Evolutionary conservation across 2,888 invertebrate genomes (phyloP), one percentile per base, ranked within the genome.

Genomic region (Terebella lapidaria): DNA sequence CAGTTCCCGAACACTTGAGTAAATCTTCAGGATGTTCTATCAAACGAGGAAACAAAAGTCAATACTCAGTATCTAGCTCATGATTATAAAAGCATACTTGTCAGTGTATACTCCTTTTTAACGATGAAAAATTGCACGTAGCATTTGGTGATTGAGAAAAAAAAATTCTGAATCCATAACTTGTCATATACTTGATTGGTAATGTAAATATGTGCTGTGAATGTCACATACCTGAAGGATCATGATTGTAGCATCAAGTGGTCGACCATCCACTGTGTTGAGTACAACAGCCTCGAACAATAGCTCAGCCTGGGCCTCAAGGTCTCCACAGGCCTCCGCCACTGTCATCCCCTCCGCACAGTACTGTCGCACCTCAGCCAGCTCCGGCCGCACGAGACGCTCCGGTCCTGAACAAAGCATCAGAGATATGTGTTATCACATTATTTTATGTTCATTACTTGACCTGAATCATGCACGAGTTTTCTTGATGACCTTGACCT

Each of bases 231-330:
- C 78, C 71, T 76, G 66, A 5, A 79, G 66, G 5, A 76, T 62
- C 5, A 68, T 67, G 18, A 72, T 65, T 3, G 73, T 76, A 57
- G 71, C 69, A 28, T 75, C 71, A 47, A 76, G 64, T 58, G 67
- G 71, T 52, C 71, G 70, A 18, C 80, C 80, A 63, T 78, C 76
- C 20, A 75, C 68, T 24, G 77, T 71, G 61, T 77, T 74, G 3
- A 78, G 71, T 30, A 68, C 62, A 5, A 74, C 76, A 5, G 71
- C 74, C 35, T 71, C 71, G 10, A 73, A 56, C 20, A 75, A 65
- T 68, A 79, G 78, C 62, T 78, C 74, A 1, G 79, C 77, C 66
- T 77, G 75, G 61, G 71, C 70, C 64, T 78, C 78, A 15, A 68
- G 59, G 62, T 80, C 77, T 0, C 75, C 75, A 58, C 74, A 74